Conservation (phyloP, 2,113 vertebrate genomes). For the Clarias gariepinus region DNA sequence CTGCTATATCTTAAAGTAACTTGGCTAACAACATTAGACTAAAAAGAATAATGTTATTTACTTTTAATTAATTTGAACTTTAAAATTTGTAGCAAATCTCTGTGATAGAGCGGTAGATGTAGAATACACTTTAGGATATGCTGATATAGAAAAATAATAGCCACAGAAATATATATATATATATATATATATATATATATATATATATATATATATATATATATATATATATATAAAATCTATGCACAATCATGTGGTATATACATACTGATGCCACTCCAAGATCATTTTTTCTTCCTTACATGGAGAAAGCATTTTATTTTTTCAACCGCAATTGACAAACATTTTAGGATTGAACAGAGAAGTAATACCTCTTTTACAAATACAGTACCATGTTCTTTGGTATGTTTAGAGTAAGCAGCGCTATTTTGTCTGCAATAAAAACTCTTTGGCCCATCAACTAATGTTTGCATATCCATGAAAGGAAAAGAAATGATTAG, state of each 20-base stretch:
- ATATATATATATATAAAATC: too few species aligned
- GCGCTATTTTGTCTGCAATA: conserved; percentile 2
- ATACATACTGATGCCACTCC: background rate
- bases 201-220: too few species aligned
- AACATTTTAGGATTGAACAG: background rate
- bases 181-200: too few species aligned
- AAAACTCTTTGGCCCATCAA: conserved; percentile 9
- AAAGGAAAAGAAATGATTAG: conserved; percentile 11
- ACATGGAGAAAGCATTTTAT: background rate
- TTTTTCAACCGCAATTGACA: background rate
- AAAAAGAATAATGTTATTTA: background rate
- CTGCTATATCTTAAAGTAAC: background rate
- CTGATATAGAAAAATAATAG: background rate
- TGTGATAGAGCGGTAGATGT: too few species aligned
- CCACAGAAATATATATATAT: too few species aligned
- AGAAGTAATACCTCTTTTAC: background rate
- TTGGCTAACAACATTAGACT: background rate
- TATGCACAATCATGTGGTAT: background rate
- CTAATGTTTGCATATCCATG: conserved; percentile 32
- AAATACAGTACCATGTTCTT: background rate
- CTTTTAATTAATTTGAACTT: background rate
- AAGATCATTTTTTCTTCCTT: background rate
- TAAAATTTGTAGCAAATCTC: background rate
- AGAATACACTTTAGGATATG: background rate
- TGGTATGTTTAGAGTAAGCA: background rate